Evolutionary conservation across 2,888 invertebrate species (phyloP).

Genomic region (Sphinx pinastri): DNA sequence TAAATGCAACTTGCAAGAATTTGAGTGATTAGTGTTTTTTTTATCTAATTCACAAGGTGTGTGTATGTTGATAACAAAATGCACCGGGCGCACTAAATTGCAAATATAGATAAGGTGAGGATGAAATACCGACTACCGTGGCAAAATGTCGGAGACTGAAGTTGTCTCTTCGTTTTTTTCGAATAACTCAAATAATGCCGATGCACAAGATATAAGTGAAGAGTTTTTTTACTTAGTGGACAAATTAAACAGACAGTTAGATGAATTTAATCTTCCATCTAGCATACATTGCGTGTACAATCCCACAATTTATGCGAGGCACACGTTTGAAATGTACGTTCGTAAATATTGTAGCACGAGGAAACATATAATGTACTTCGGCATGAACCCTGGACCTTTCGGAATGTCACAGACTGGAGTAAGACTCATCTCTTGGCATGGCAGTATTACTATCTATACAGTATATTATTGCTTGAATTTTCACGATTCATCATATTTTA

Average conservation of each 20-base stretch:
- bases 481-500: neutral
- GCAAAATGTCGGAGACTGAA: slow-evolving; percentile 49
- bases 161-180: slow-evolving; percentile 67
- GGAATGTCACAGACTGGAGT: slow-evolving; percentile 98
- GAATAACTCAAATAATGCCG: slow-evolving; percentile 27
- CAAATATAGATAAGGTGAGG: neutral
- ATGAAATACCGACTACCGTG: too few relatives aligned
- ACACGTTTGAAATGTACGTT: slow-evolving; percentile 90
- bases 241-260: slow-evolving; percentile 73
- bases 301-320: slow-evolving; percentile 92
- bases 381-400: slow-evolving; percentile 99
- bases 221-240: slow-evolving; percentile 63
- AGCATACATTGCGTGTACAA: slow-evolving; percentile 90
- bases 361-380: slow-evolving; percentile 92
- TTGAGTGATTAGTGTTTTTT: too few relatives aligned
- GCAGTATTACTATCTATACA: neutral
- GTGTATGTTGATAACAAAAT: neutral
- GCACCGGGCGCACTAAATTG: neutral
- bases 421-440: slow-evolving; percentile 50
- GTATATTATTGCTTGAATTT: slow-evolving; percentile 1
- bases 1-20: too few relatives aligned
- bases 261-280: slow-evolving; percentile 73
- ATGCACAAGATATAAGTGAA: slow-evolving; percentile 46
- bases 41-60: neutral
- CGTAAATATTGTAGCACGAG: slow-evolving; percentile 86